Evolutionary conservation across 1,140 invertebrate genomes (phyloP), one percentile per base, ranked within the genome.

Genomic region (Euwallacea similis): DNA sequence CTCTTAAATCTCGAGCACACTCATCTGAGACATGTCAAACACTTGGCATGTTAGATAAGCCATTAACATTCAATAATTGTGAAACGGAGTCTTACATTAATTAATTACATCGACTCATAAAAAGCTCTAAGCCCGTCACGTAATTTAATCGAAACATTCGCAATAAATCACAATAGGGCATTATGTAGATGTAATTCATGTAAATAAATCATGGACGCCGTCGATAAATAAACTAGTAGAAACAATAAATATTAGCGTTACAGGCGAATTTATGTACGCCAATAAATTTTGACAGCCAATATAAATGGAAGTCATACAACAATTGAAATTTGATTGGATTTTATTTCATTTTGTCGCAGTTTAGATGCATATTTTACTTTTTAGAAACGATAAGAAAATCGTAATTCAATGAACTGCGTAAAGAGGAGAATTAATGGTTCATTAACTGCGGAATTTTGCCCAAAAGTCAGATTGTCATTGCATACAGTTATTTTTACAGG

Each of bases 141-240:
- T 67, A 63, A 61, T 61, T 70, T 62, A 58, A 62, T 58, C 61
- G 68, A 53, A 64, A 13, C 60, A 53, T 44, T 46, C 33, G 59
- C 68, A 64, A 70, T 70, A 70, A 70, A 70, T 70, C 68, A 70
- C 68, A 53, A 63, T 64, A 70, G 60, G 63, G 58, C 61, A 70
- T 70, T 70, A 70, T 70, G 68, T 70, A 70, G 68, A 70, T 70
- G 68, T 70, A 70, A 70, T 64, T 64, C 60, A 64, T 55, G 68
- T 62, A 70, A 70, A 70, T 70, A 70, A 70, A 70, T 70, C 68
- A 70, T 70, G 68, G 42, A 58, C 9, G n/a, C 11, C 58, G 42
- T 64, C 68, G 54, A 70, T 70, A 70, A 70, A 70, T 70, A 70
- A 70, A 70, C 68, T 70, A 64, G 60, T 70, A 70, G 68, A 70